Base-by-base conservation (phyloP, 2,888 invertebrate genomes). In the Cremastobaeus sp. region DNA sequence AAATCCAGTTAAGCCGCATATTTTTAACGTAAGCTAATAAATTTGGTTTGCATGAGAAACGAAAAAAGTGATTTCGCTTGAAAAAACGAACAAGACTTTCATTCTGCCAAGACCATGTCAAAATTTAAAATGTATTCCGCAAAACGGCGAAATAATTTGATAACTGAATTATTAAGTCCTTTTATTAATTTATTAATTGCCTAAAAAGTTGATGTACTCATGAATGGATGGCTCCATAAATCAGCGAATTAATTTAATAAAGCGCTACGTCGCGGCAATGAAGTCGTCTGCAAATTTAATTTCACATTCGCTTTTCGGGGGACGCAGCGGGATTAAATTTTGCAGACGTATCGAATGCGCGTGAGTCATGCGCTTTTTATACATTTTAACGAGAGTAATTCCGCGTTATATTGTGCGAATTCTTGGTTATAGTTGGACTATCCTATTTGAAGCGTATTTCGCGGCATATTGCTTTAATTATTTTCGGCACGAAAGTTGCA, bases 331-430 rank as follows among this genome's bases (percentile, higher is more conserved):
- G 17, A 66, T 57, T 55, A 37, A 55, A 30, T 66, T 57, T 48
- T 66, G 39, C 48, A n/a, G 15, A 39, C 41, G 41, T 57, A 66
- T 52, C 47, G 14, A 64, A 47, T 34, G 34, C 34, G 6, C 18
- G 30, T 60, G 69, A 69, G 60, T 62, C 70, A 70, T 28, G 14
- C 1, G 45, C 70, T 70, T 54, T 62, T 62, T 41, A 70, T 70
- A 70, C 41, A 62, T 35, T 54, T 60, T 54, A 54, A 60, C 54
- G 60, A 69, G 54, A 30, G 54, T 45, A 69, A 69, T 54, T 70
- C 48, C 48, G 62, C 25, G 39, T 69, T 60, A 25, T 12, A 15
- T 9, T 8, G 18, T 11, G 14, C 41, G 17, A 52, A 37, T 50
- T 55, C 21, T 25, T 12, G 34, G 4, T 37, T 62, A 47, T 41